Evolutionary conservation across 2,888 invertebrate genomes (phyloP).

Genomic region (Stenotaenia linearis): DNA sequence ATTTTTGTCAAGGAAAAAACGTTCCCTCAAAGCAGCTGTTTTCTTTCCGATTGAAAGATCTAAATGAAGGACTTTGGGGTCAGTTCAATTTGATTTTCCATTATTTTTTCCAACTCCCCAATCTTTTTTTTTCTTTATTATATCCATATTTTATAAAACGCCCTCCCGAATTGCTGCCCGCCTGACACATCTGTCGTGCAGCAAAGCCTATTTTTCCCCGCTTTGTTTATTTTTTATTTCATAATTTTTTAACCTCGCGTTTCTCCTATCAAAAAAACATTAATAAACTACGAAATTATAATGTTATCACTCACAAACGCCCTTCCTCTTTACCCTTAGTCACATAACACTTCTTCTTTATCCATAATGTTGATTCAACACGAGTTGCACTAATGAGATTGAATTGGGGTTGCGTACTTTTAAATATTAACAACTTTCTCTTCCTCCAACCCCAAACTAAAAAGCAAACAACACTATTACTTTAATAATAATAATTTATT

Average conservation of each 20-base stretch:
- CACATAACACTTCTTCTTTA: neutral
- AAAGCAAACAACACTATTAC: neutral
- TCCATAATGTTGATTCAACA: neutral
- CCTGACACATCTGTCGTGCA: neutral
- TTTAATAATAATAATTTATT: neutral
- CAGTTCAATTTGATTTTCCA: conserved; percentile 9
- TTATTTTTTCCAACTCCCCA: neutral
- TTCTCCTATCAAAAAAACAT: neutral
- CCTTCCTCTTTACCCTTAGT: neutral
- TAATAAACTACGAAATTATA: neutral
- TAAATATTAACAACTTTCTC: neutral
- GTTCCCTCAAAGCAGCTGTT: neutral
- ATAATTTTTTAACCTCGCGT: neutral
- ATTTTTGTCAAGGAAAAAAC: neutral
- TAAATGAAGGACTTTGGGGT: conserved; percentile 9
- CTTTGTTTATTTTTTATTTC: neutral
- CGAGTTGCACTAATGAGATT: neutral
- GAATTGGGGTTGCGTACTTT: neutral
- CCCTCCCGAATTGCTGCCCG: neutral
- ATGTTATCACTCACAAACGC: neutral
- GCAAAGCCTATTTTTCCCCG: neutral
- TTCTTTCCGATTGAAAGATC: neutral
- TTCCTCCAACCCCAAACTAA: neutral
- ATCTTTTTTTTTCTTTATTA: neutral
- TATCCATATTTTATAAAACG: neutral